phyloP scores from a whole-genome alignment of 1,140 invertebrate species.

The Orchesella cincta region DNA sequence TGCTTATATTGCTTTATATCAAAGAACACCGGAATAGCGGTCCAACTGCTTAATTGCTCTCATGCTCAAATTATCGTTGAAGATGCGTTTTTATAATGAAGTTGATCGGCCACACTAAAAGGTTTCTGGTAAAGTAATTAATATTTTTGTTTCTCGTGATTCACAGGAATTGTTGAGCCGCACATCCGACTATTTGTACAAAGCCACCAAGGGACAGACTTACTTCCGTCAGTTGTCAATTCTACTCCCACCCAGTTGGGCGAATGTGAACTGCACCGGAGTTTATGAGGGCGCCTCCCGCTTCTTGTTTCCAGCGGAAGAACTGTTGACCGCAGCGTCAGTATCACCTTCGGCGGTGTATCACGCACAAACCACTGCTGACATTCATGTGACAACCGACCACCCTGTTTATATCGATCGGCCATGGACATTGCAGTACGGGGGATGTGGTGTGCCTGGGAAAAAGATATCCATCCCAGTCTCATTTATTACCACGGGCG shows the following conservation, averaged over 20 bases:
- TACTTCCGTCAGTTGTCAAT: conserved; percentile 49
- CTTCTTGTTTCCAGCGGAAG: conserved; percentile 25
- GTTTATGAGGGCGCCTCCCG: conserved; percentile 36
- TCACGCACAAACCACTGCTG: conserved; percentile 37
- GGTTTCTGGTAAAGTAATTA: not conserved
- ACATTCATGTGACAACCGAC: conserved; percentile 46
- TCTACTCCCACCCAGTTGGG: conserved; percentile 47
- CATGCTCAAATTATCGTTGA: no score
- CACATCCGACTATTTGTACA: conserved; percentile 49
- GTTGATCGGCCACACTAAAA: not conserved
- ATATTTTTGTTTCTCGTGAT: conserved; percentile 24
- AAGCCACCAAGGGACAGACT: conserved; percentile 44
- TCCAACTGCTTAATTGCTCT: not conserved
- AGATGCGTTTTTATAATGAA: not conserved
- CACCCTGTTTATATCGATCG: conserved; percentile 49
- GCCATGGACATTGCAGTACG: conserved; percentile 50
- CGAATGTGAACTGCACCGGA: conserved; percentile 47
- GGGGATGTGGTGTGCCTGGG: conserved; percentile 47
- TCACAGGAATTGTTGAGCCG: conserved; percentile 46
- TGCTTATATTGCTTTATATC: no score
- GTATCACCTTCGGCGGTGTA: conserved; percentile 38
- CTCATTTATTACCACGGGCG: conserved; percentile 38
- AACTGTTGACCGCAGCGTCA: conserved; percentile 38
- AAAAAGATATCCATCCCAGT: conserved; percentile 49
- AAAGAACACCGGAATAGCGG: not conserved